Percentiles rank a stretch among this genome's conserved stretches.
These are phyloP conservation scores for Rhopalosiphum nymphaeae DNA, from an alignment of 2,888 invertebrate species.

Conservation along the genomic window DNA sequence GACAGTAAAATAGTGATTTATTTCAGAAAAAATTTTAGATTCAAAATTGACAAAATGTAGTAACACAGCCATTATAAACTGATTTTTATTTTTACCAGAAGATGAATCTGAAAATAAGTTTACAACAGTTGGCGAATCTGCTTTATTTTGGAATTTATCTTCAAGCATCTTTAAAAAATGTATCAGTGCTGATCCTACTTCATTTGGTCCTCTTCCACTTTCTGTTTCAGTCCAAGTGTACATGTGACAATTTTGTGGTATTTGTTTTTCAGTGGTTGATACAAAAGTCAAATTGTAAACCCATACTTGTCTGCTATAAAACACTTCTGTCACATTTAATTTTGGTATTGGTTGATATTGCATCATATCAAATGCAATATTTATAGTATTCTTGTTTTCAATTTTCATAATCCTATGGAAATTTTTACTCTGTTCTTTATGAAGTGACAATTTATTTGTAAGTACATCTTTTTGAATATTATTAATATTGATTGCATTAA, in stretches of 20 bases:
- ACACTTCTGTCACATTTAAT: constrained; percentile 66
- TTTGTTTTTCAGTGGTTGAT: not conserved
- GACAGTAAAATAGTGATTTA: not conserved
- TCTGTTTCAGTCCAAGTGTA: not conserved
- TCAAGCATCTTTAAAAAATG: not conserved
- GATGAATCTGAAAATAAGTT: not conserved
- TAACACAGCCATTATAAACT: too few species aligned
- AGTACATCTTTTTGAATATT: not conserved
- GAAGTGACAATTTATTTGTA: not conserved
- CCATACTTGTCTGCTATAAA: constrained; percentile 67
- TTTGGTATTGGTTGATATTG: constrained; percentile 67
- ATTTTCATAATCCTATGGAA: not conserved
- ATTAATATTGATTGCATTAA: not conserved
- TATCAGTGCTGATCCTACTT: not conserved
- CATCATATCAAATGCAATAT: constrained; percentile 64
- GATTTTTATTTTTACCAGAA: not conserved
- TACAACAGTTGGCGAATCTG: not conserved
- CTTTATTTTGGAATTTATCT: not conserved
- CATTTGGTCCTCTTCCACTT: not conserved
- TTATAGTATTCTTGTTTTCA: not conserved
- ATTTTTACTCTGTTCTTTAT: not conserved
- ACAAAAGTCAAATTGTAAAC: constrained; percentile 66
- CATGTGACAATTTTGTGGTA: not conserved
- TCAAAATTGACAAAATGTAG: too few species aligned
- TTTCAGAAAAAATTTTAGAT: not conserved